Conservation (phyloP, 2,113 vertebrate genomes). For the Scytalopus superciliaris region DNA sequence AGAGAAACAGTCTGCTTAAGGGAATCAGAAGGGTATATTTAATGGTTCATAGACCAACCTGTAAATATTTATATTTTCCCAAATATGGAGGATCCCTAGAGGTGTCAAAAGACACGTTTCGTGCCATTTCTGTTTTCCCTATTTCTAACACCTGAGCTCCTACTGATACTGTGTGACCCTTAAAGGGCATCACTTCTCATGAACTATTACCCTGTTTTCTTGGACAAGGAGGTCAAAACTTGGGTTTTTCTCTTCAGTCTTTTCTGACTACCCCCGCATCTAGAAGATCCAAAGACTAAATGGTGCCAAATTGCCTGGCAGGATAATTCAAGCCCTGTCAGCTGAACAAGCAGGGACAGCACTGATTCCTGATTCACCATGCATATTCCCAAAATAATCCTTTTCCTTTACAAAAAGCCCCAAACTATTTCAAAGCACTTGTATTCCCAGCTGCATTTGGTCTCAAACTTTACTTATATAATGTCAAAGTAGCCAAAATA, state of each 20-base stretch:
- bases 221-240: not conserved
- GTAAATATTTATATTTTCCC: not conserved
- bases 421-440: not conserved
- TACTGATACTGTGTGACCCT: not conserved
- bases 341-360: not conserved
- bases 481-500: not conserved
- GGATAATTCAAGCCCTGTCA: not conserved
- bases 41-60: not conserved
- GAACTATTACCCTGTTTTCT: not conserved
- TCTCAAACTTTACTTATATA: not conserved
- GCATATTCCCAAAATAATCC: not conserved
- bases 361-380: not conserved
- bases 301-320: conserved; percentile 19
- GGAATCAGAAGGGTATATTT: not conserved
- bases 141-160: not conserved
- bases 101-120: not conserved
- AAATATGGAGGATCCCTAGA: not conserved
- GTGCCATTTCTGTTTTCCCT: not conserved
- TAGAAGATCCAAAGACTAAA: not conserved
- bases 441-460: not conserved
- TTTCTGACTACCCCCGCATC: not conserved
- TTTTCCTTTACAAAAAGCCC: not conserved
- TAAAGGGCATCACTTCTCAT: not conserved
- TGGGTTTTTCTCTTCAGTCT: not conserved
- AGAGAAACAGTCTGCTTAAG: not conserved